Evolutionary conservation across 2,888 invertebrate species (phyloP).

Genomic region (Hedychridium roseum): DNA sequence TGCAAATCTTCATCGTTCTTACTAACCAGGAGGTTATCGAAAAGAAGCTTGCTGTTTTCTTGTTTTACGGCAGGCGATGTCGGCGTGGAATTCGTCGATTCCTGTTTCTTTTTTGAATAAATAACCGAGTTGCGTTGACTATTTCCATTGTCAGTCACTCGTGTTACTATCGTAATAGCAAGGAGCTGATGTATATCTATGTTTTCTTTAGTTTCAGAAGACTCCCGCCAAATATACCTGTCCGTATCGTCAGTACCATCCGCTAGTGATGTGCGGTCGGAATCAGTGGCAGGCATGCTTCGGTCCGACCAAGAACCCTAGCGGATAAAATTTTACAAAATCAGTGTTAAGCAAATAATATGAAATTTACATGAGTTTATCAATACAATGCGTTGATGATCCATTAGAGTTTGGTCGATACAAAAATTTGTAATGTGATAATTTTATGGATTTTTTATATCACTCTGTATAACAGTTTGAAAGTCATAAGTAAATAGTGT

Average conservation of each 20-base stretch:
- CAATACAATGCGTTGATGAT: no score
- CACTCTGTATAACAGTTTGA: no score
- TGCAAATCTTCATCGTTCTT: slow-evolving; percentile 60
- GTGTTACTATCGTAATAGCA: slow-evolving; percentile 56
- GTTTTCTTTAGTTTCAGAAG: slow-evolving; percentile 55
- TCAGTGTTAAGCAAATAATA: background rate
- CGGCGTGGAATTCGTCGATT: slow-evolving; percentile 43
- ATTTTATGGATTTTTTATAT: no score
- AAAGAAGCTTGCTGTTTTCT: slow-evolving; percentile 56
- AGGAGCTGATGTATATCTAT: slow-evolving; percentile 56
- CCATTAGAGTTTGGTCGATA: no score
- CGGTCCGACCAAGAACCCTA: slow-evolving; percentile 51
- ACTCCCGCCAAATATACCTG: slow-evolving; percentile 55
- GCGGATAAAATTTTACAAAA: slow-evolving; percentile 4
- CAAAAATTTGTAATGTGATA: no score
- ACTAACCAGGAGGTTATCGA: slow-evolving; percentile 52
- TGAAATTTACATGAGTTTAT: no score
- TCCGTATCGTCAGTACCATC: slow-evolving; percentile 49
- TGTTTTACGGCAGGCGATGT: slow-evolving; percentile 53
- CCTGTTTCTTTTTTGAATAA: slow-evolving; percentile 54
- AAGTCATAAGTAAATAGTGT: no score
- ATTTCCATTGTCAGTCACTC: slow-evolving; percentile 59
- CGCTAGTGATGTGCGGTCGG: slow-evolving; percentile 42
- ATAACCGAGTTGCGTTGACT: slow-evolving; percentile 48
- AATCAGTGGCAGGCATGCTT: slow-evolving; percentile 21